Conservation (phyloP, 1,140 invertebrate genomes). For the Aphaenogaster rudis region DNA sequence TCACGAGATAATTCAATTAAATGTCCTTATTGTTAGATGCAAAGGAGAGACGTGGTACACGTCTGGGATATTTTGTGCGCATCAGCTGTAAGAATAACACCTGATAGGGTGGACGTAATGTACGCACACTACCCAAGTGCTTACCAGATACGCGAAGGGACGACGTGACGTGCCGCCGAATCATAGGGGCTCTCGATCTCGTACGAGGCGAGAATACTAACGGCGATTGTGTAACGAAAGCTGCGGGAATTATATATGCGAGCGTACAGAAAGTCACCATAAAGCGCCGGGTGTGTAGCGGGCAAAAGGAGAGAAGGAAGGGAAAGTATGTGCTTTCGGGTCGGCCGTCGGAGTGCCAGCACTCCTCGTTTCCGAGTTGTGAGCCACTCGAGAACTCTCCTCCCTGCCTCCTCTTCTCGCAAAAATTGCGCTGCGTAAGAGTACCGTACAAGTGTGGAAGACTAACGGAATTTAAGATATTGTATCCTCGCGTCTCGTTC, state of each 20-base stretch:
- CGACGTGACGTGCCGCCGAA: constrained; percentile 31
- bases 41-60: neutral
- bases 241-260: constrained; percentile 66
- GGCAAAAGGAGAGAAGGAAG: constrained; percentile 41
- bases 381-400: constrained; percentile 64
- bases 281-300: constrained; percentile 24
- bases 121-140: constrained; percentile 3
- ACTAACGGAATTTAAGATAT: constrained; percentile 68
- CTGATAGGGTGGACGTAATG: neutral
- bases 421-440: constrained; percentile 64
- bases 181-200: constrained; percentile 27
- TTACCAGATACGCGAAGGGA: neutral
- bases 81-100: neutral
- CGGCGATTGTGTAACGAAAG: constrained; percentile 53
- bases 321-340: constrained; percentile 50
- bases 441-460: constrained; percentile 37
- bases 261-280: constrained; percentile 28
- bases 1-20: neutral
- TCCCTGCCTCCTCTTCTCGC: constrained; percentile 13
- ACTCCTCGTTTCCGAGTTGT: constrained; percentile 75
- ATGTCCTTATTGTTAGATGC: neutral
- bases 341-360: constrained; percentile 40
- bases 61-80: neutral
- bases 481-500: constrained; percentile 17
- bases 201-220: constrained; percentile 34